phyloP scores from a whole-genome alignment of 2,888 invertebrate genomes.

The Glaucopsyche alexis region DNA sequence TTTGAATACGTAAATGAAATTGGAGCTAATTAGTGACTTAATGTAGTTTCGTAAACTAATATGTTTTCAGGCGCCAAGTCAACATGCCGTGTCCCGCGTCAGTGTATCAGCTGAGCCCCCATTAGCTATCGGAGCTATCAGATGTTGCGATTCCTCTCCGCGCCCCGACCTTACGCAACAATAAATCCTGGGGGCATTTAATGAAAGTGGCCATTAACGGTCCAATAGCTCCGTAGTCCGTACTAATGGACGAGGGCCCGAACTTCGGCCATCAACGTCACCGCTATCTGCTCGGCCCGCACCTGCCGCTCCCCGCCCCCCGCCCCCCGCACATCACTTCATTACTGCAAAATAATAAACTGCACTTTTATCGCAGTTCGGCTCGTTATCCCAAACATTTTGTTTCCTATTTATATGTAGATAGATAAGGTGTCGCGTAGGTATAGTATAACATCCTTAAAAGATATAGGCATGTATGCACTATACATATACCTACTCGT shows the following conservation, averaged over 20 bases:
- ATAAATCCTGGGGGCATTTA: slow-evolving; percentile 17
- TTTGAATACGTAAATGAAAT: no score
- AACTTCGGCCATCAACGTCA: slow-evolving; percentile 20
- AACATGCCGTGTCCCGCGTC: background rate
- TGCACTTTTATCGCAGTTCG: background rate
- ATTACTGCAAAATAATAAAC: slow-evolving; percentile 5
- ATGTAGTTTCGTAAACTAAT: no score
- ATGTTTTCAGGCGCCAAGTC: no score
- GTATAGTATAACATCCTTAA: no score
- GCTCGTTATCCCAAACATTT: background rate
- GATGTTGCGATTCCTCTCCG: background rate
- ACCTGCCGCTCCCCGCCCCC: slow-evolving; percentile 1
- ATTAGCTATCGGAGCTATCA: slow-evolving; percentile 13
- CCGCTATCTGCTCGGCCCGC: slow-evolving; percentile 7
- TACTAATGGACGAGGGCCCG: slow-evolving; percentile 5
- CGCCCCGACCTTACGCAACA: background rate
- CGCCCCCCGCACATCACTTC: background rate
- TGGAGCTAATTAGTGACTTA: no score
- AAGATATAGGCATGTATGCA: no score
- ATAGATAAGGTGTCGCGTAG: background rate
- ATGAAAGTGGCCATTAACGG: slow-evolving; percentile 15
- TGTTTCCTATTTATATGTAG: background rate
- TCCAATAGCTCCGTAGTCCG: background rate
- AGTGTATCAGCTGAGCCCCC: background rate
- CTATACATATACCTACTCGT: no score